Percentiles rank a stretch among this genome's conserved stretches.
Evolutionary conservation across 2,888 invertebrate genomes (phyloP).

Genomic region (Eupithecia dodoneata): DNA sequence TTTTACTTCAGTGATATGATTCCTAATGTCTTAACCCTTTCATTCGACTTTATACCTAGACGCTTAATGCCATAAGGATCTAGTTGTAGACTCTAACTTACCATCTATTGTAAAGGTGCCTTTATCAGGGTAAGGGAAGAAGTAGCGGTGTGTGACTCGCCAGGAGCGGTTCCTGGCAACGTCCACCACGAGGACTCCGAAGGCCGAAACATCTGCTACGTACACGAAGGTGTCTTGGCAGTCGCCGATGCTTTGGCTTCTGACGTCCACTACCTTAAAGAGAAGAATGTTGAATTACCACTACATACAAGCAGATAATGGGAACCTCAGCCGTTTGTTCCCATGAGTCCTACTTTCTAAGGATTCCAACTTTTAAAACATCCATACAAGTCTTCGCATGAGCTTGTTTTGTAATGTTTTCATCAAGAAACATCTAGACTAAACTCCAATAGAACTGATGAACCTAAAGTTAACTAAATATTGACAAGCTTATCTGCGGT

Average conservation of each 20-base stretch:
- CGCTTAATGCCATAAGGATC: background rate
- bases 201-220: conserved; percentile 87
- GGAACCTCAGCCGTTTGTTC: background rate
- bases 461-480: too few relatives aligned
- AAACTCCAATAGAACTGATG: background rate
- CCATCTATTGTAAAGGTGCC: conserved; percentile 86
- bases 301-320: background rate
- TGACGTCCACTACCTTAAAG: conserved; percentile 84
- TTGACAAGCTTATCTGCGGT: too few relatives aligned
- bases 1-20: background rate
- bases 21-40: background rate
- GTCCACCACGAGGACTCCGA: conserved; percentile 86
- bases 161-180: conserved; percentile 82
- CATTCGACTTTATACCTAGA: background rate
- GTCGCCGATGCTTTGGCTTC: conserved; percentile 66
- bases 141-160: conserved; percentile 85
- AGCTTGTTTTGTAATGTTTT: too few relatives aligned
- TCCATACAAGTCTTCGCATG: too few relatives aligned
- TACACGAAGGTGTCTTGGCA: conserved; percentile 87
- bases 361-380: too few relatives aligned
- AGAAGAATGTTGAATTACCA: background rate
- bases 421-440: background rate
- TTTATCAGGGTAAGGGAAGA: conserved; percentile 86
- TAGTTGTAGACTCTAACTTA: conserved; percentile 49
- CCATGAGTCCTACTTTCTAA: too few relatives aligned